phyloP scores from a whole-genome alignment of 2,888 invertebrate species.

The Tanytarsus gracilentus region DNA sequence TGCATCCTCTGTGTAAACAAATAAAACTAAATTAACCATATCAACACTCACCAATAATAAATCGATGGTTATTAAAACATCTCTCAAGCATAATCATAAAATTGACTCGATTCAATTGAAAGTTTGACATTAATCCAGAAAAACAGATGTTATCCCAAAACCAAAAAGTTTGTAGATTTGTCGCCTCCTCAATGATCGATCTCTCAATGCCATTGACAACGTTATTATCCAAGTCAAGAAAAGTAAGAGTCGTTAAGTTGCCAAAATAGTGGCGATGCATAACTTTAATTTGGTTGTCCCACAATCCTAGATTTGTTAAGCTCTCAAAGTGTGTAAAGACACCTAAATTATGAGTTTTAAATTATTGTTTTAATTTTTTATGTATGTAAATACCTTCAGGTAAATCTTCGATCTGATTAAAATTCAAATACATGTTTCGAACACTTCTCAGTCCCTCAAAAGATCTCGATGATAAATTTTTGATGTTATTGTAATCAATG shows the following conservation, averaged over 20 bases:
- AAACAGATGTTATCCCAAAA: background rate
- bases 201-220: background rate
- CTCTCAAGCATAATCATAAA: background rate
- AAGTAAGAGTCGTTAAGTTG: background rate
- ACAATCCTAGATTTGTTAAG: background rate
- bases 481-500: background rate
- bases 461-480: background rate
- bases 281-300: background rate
- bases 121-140: background rate
- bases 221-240: background rate
- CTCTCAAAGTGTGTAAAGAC: background rate
- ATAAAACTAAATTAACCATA: background rate
- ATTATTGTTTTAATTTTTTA: background rate
- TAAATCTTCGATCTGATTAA: background rate
- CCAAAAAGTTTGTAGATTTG: background rate
- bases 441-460: background rate
- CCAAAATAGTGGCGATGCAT: background rate
- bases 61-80: background rate
- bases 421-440: background rate
- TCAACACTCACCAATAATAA: background rate
- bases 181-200: background rate
- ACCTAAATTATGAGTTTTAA: background rate
- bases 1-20: background rate
- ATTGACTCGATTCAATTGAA: background rate
- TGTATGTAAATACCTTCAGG: background rate